These are phyloP conservation scores for Podotricha telesiphe DNA, from an alignment of 2,888 invertebrate genomes.

Conservation along the genomic window DNA sequence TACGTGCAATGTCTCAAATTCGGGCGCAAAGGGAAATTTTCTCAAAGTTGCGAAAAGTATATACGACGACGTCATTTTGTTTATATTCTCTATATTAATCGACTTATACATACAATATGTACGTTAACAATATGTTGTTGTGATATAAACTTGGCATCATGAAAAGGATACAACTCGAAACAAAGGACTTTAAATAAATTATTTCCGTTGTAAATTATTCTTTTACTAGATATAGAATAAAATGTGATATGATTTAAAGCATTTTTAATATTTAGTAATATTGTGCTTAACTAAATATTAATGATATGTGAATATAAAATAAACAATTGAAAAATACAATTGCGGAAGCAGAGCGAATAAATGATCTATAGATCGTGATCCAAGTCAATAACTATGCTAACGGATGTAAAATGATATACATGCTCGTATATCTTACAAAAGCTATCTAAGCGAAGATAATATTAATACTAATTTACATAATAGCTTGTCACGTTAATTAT, in stretches of 20 bases:
- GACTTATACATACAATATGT: neutral
- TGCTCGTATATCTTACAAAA: neutral
- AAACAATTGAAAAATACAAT: neutral
- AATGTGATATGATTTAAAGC: too few species aligned
- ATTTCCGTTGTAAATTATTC: neutral
- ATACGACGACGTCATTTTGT: neutral
- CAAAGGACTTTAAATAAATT: constrained; percentile 8
- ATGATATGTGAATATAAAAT: neutral
- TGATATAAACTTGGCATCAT: constrained; percentile 14
- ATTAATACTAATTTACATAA: constrained; percentile 9
- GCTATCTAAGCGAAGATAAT: constrained; percentile 11
- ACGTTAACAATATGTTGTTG: neutral
- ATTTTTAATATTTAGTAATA: too few species aligned
- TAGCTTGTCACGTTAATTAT: constrained; percentile 3
- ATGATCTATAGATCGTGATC: constrained; percentile 21
- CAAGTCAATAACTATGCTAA: constrained; percentile 15
- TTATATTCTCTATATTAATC: neutral
- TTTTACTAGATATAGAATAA: neutral
- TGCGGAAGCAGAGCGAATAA: constrained; percentile 11
- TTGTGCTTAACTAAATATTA: too few species aligned
- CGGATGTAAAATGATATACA: constrained; percentile 11
- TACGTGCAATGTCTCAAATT: too few species aligned
- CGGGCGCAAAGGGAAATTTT: too few species aligned
- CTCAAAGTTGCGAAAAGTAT: too few species aligned
- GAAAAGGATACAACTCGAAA: neutral